A percentile compares a stretch with the other conserved stretches of the same genome.
These are phyloP conservation scores for Silurus lanzhouensis DNA, from an alignment of 2,797 vertebrate genomes.

Conservation along the genomic window DNA sequence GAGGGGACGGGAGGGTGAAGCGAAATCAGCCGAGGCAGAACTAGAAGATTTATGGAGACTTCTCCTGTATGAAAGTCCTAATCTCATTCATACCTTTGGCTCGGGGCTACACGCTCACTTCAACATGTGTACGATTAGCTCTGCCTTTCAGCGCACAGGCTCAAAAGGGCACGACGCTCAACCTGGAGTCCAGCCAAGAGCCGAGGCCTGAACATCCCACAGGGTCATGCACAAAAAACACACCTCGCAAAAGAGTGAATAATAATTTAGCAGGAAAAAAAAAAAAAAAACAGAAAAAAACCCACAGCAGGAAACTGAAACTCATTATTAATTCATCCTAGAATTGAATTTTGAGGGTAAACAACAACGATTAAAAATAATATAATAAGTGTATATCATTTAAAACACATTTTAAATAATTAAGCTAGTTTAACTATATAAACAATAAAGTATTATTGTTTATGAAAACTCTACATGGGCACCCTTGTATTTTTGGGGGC, in stretches of 20 bases:
- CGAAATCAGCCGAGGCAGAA: slow-evolving; percentile 82
- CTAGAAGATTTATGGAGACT: slow-evolving; percentile 87
- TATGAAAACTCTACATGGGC: too few species aligned
- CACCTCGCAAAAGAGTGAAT: slow-evolving; percentile 21
- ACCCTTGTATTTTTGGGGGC: too few species aligned
- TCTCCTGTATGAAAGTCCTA: slow-evolving; percentile 81
- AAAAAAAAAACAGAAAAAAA: too few species aligned
- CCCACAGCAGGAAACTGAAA: background rate
- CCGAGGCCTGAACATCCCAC: slow-evolving; percentile 44
- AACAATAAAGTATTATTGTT: too few species aligned
- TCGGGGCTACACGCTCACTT: slow-evolving; percentile 77
- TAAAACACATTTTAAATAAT: too few species aligned
- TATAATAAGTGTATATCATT: background rate
- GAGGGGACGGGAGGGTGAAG: slow-evolving; percentile 81
- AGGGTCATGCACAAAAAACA: slow-evolving; percentile 32
- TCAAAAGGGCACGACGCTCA: slow-evolving; percentile 25
- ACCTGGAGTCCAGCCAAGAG: slow-evolving; percentile 48
- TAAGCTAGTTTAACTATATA: too few species aligned
- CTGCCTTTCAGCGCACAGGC: slow-evolving; percentile 68
- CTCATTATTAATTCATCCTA: background rate
- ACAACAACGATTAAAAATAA: background rate
- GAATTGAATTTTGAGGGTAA: background rate
- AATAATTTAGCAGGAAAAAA: slow-evolving; percentile 1
- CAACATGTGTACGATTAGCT: slow-evolving; percentile 78
- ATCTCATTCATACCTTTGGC: slow-evolving; percentile 85